A percentile compares a stretch with the other conserved stretches of the same genome.
These are phyloP conservation scores for Antheraea assamensis DNA, from an alignment of 2,888 invertebrate species.

Conservation along the genomic window DNA sequence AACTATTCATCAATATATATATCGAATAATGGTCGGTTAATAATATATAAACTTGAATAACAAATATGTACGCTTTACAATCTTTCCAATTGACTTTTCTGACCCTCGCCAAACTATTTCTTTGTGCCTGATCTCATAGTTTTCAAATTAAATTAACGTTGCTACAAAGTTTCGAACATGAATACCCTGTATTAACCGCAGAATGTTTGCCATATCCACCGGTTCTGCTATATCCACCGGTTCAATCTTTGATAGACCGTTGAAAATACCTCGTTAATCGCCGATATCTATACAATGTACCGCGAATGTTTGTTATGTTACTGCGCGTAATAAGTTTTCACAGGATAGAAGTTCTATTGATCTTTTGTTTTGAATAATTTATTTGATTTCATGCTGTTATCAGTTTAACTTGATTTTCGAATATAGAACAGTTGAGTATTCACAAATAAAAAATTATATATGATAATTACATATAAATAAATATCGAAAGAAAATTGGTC, in stretches of 20 bases:
- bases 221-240: not conserved
- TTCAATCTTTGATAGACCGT: conserved; percentile 17
- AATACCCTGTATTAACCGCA: conserved; percentile 39
- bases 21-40: not conserved
- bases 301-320: not conserved
- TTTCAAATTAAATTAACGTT: conserved; percentile 67
- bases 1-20: too few species aligned
- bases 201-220: conserved; percentile 25
- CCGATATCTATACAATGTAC: not conserved
- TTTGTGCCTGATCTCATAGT: conserved; percentile 66
- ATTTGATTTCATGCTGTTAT: not conserved
- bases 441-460: not conserved
- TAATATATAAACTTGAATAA: not conserved
- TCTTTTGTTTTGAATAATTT: not conserved
- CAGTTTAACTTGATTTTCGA: not conserved
- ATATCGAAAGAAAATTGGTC: too few species aligned
- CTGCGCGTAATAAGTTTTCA: not conserved
- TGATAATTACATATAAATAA: not conserved
- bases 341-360: not conserved
- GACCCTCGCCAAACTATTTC: conserved; percentile 62
- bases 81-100: conserved; percentile 35
- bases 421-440: not conserved
- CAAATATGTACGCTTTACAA: conserved; percentile 28
- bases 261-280: conserved; percentile 14
- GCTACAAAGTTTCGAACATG: conserved; percentile 40